These are phyloP conservation scores for Xyrichtys novacula DNA, from an alignment of 2,797 vertebrate species.

Conservation along the genomic window DNA sequence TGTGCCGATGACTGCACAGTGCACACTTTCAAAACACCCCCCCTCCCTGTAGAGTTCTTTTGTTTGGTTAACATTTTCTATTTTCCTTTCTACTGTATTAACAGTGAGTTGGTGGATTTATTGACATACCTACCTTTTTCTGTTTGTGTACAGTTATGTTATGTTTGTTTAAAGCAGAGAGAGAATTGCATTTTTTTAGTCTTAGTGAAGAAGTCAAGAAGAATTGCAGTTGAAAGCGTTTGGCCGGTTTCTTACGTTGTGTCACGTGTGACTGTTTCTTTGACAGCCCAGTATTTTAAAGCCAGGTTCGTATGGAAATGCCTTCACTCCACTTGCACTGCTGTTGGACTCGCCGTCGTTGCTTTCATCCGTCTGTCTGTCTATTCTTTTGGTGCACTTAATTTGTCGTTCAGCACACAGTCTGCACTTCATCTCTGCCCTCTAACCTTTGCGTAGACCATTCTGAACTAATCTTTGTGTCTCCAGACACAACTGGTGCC, in stretches of 20 bases:
- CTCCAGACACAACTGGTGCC: constrained; percentile 57
- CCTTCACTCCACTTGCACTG: constrained; percentile 99
- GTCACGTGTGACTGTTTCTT: constrained; percentile 99
- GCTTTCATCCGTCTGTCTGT: constrained; percentile 96
- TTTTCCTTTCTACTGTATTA: constrained; percentile 86
- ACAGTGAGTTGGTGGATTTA: constrained; percentile 82
- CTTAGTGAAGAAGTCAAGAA: constrained; percentile 82
- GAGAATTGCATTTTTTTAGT: constrained; percentile 90
- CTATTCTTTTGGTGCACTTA: constrained; percentile 83
- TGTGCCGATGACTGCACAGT: constrained; percentile 89
- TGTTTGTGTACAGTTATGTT: constrained; percentile 86
- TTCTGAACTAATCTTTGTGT: constrained; percentile 52
- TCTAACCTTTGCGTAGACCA: constrained; percentile 47
- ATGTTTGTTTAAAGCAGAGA: constrained; percentile 85
- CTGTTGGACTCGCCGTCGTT: constrained; percentile 99
- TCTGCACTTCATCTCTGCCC: constrained; percentile 77
- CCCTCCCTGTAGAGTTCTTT: constrained; percentile 88
- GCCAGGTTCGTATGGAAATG: constrained; percentile 99
- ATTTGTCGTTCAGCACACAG: constrained; percentile 79
- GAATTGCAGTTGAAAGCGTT: constrained; percentile 92
- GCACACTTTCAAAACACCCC: constrained; percentile 83
- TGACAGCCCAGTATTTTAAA: constrained; percentile 99
- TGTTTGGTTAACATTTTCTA: constrained; percentile 82
- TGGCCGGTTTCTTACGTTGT: constrained; percentile 99
- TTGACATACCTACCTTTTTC: constrained; percentile 87